phyloP scores from a whole-genome alignment of 1,140 invertebrate genomes.

The Octopus sinensis region DNA sequence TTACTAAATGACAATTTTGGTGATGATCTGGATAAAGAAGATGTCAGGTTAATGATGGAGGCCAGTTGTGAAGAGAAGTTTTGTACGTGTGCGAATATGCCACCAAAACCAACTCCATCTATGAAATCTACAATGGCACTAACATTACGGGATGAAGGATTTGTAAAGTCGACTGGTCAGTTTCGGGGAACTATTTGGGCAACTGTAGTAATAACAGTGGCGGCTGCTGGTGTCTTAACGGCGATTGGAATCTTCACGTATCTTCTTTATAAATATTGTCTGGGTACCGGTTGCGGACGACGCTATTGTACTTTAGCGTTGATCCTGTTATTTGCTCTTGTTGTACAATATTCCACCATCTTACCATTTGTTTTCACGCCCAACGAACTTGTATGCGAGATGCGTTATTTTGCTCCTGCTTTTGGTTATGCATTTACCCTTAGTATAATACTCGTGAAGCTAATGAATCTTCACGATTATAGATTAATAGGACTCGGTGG shows the following conservation, averaged over 20 bases:
- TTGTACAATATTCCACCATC: slow-evolving; percentile 60
- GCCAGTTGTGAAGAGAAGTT: slow-evolving; percentile 25
- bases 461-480: slow-evolving; percentile 63
- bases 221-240: slow-evolving; percentile 40
- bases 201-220: slow-evolving; percentile 36
- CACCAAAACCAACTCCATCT: slow-evolving; percentile 18
- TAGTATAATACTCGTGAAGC: slow-evolving; percentile 62
- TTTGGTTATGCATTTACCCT: slow-evolving; percentile 62
- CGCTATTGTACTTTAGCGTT: slow-evolving; percentile 62
- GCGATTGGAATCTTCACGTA: slow-evolving; percentile 59
- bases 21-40: background rate
- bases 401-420: slow-evolving; percentile 61
- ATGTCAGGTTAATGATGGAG: slow-evolving; percentile 7
- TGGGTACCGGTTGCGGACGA: slow-evolving; percentile 59
- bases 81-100: slow-evolving; percentile 34
- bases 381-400: slow-evolving; percentile 52
- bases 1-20: slow-evolving; percentile 26
- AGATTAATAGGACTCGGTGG: slow-evolving; percentile 63
- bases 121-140: background rate
- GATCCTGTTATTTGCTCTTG: slow-evolving; percentile 56
- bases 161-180: slow-evolving; percentile 23
- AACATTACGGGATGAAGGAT: slow-evolving; percentile 10
- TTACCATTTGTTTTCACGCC: slow-evolving; percentile 62
- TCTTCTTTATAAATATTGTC: slow-evolving; percentile 60
- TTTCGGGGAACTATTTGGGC: slow-evolving; percentile 41